Conservation (phyloP, 2,888 invertebrate genomes). For the Drosophila sordidula region DNA sequence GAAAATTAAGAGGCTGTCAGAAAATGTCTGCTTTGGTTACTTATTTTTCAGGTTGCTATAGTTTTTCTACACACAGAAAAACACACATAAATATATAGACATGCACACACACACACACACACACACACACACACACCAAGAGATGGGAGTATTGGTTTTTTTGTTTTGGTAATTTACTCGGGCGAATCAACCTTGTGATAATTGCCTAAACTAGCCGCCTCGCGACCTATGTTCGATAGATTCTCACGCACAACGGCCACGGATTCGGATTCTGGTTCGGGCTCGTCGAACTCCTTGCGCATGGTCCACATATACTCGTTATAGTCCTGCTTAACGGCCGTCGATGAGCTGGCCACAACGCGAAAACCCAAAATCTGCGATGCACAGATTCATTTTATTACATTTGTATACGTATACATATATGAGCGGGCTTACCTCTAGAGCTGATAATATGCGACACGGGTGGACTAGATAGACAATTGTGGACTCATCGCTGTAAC, state of each 20-base stretch:
- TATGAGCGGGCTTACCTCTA: conserved; percentile 87
- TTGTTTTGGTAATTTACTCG: conserved; percentile 75
- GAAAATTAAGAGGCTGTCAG: conserved; percentile 25
- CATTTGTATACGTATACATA: too few relatives aligned
- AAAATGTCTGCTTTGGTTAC: conserved; percentile 29
- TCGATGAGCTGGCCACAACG: conserved; percentile 94
- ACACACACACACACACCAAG: conserved; percentile 16
- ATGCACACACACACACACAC: conserved; percentile 37
- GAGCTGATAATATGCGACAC: conserved; percentile 93
- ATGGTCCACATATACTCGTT: conserved; percentile 98
- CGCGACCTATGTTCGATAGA: conserved; percentile 88
- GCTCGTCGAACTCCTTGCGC: conserved; percentile 92
- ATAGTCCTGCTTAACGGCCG: conserved; percentile 94
- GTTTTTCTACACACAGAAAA: conserved; percentile 39
- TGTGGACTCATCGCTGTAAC: conserved; percentile 93
- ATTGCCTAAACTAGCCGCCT: conserved; percentile 84
- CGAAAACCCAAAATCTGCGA: conserved; percentile 92
- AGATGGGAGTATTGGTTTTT: conserved; percentile 20
- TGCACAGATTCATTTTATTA: conserved; percentile 56
- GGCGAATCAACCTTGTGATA: conserved; percentile 85
- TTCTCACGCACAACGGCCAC: conserved; percentile 87
- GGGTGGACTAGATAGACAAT: conserved; percentile 95
- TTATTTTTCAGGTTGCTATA: conserved; percentile 67
- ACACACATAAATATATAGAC: conserved; percentile 35
- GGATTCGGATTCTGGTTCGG: conserved; percentile 88